Evolutionary conservation across 2,113 vertebrate species (phyloP), one percentile per base, ranked within the genome.

Genomic region (Lanius collurio): DNA sequence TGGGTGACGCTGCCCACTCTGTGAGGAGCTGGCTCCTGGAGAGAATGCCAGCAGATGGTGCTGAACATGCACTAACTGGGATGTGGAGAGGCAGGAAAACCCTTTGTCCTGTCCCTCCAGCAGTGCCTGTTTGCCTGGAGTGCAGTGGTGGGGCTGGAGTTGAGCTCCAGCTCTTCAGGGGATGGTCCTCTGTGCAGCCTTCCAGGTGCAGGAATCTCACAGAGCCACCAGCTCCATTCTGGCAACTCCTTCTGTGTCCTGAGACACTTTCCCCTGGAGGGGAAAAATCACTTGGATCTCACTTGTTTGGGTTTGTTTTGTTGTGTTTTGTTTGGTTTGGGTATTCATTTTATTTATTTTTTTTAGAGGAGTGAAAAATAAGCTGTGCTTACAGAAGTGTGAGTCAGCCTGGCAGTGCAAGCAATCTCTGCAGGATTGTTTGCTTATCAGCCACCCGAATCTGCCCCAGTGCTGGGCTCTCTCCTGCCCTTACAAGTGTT

Each of bases 21-120:
- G n/a, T 6, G 30, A 30, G n/a, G 47, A 71, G 24, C 39, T 27
- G 41, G 15, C 31, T 83, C 18, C 12, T 20, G 56, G 75, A 77
- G 47, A 10, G 67, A 39, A 12, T 59, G 52, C 93, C 94, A 94
- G 96, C 91, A 97, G 95, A 71, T 93, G 89, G 94, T 89, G 94
- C 92, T 93, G 92, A 81, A 89, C 79, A 11, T 3, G n/a, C 55
- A 20, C 47, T 27, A 27, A 17, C 17, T 3, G 7, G 65, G 47
- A 11, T 14, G 7, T 17, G 63, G 41, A 77, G 73, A 71, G 56
- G 56, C 74, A 53, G 65, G 23, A 64, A 56, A 74, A 5, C 1
- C 2, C 1, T 30, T 53, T 57, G 22, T 39, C 15, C 26, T 6
- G 44, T 49, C 8, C 52, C 57, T 67, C n/a, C 31, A 39, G 65